Percentiles rank a stretch among this genome's conserved stretches.
phyloP scores from a whole-genome alignment of 2,888 invertebrate genomes.

The Pachydiplax longipennis region DNA sequence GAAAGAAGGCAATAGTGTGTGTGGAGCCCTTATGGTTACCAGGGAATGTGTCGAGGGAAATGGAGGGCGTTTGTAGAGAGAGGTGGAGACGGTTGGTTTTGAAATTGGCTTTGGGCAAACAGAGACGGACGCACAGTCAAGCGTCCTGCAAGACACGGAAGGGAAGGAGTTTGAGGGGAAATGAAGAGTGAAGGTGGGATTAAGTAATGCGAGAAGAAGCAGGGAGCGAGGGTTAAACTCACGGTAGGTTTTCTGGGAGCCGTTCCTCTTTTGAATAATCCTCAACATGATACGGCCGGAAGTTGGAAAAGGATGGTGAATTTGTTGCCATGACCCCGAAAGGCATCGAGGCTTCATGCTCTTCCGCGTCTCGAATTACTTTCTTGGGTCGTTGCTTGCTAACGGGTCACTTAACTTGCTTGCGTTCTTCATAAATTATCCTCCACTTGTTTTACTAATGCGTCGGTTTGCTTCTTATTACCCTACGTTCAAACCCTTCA shows the following conservation, averaged over 20 bases:
- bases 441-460: no score
- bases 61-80: not conserved
- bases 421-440: no score
- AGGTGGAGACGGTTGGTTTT: not conserved
- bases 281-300: not conserved
- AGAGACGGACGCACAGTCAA: not conserved
- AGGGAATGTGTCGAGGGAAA: not conserved
- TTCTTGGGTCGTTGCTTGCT: no score
- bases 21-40: not conserved
- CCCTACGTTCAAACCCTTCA: no score
- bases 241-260: not conserved
- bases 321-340: not conserved
- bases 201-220: not conserved
- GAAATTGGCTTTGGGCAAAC: slow-evolving; percentile 23
- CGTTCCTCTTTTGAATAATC: not conserved
- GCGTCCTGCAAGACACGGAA: not conserved
- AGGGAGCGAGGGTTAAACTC: not conserved
- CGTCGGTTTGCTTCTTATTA: no score
- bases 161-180: not conserved
- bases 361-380: no score
- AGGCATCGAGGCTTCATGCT: no score
- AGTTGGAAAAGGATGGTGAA: not conserved
- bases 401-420: no score
- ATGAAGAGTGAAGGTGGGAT: not conserved
- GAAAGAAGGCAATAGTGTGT: slow-evolving; percentile 1